Evolutionary conservation across 2,113 vertebrate genomes (phyloP), one percentile per base, ranked within the genome.

Genomic region (Lagopus leucura): DNA sequence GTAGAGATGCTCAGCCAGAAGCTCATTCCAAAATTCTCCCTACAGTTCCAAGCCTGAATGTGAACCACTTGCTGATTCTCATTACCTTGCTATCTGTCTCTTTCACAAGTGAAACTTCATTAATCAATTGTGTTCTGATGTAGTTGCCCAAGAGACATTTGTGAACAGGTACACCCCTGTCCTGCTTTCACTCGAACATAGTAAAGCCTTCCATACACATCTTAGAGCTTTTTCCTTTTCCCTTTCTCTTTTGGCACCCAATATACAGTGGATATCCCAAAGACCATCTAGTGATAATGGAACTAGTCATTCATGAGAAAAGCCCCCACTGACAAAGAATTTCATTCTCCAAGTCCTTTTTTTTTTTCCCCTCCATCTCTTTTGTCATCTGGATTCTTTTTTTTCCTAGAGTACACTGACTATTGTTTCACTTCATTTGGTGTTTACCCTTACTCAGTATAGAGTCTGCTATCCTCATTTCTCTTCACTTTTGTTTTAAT

Each of bases 401-500:
- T 32, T 63, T 34, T 45, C n/a, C 36, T 86, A 38, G 8, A 55
- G 36, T 61, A 55, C 6, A 2, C 1, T 8, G 36, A 40, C 25
- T 82, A 58, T 73, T 54, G 70, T 88, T 86, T 93, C 19, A 73
- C 13, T 73, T 65, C 8, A 61, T 91, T 21, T 10, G 27, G 36
- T 80, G 58, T 76, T 92, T 67, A 86, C 34, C 42, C 12, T 90
- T 55, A 66, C 45, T 88, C 60, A 64, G 32, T 50, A 60, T 45
- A 71, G 3, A 38, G 28, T 77, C 42, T n/a, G 86, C 74, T 47
- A 90, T 60, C 34, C 67, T 88, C 42, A 80, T 77, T 86, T 66
- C 12, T 64, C 69, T 86, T 86, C 50, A 55, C 48, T 60, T 94
- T 90, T 90, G 40, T 77, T 88, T 55, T 83, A 93, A 91, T 64